Conservation (phyloP, 2,113 vertebrate species). For the Crypturellus undulatus region DNA sequence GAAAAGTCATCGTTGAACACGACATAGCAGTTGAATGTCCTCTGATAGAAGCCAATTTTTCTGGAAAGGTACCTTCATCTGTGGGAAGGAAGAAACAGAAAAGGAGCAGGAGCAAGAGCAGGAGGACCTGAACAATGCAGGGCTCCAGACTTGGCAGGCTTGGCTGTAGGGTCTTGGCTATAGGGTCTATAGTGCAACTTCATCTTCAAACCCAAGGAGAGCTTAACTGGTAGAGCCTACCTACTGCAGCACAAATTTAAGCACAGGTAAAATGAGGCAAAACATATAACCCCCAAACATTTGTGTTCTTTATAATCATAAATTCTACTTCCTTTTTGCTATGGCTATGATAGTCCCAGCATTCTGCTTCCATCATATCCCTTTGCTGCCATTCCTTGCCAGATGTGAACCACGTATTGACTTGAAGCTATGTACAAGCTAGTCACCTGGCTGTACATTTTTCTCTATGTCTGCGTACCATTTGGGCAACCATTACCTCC, state of each 20-base stretch:
- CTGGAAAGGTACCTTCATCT: not conserved
- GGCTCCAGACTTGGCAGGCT: too few relatives aligned
- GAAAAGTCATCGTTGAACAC: accelerated
- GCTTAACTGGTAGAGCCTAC: not conserved
- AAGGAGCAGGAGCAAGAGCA: not conserved
- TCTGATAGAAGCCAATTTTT: not conserved
- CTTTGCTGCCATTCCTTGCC: not conserved
- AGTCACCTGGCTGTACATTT: not conserved
- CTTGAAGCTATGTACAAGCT: not conserved
- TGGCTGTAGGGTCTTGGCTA: not conserved
- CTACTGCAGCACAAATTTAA: not conserved
- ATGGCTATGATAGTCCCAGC: not conserved
- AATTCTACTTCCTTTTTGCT: not conserved
- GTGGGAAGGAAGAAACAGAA: not conserved
- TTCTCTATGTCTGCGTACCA: too few relatives aligned
- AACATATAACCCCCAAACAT: not conserved
- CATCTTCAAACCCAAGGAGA: not conserved
- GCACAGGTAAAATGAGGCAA: not conserved
- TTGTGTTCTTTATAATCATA: not conserved
- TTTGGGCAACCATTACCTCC: not conserved
- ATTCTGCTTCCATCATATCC: not conserved
- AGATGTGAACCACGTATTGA: not conserved
- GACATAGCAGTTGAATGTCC: not conserved
- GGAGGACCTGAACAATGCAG: not conserved
- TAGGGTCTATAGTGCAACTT: not conserved